These are phyloP conservation scores for Notothenia rossii DNA, from an alignment of 2,113 vertebrate genomes.

Conservation along the genomic window DNA sequence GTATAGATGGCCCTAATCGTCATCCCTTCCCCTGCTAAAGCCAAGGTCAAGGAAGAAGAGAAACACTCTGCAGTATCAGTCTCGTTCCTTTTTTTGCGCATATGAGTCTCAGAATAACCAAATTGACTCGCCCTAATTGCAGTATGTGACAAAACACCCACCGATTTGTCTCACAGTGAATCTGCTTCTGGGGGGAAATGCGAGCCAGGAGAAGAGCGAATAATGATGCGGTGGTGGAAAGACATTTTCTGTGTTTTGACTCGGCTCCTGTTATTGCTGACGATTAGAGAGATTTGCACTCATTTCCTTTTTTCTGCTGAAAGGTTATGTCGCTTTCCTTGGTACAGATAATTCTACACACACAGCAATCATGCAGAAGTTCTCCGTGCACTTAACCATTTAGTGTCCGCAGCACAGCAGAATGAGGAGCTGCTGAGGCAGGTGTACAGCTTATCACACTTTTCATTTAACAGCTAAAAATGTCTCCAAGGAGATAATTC, in stretches of 20 bases:
- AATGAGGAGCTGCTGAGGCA: conserved; percentile 40
- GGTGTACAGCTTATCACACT: background rate
- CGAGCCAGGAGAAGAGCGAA: conserved; percentile 38
- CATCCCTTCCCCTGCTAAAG: conserved; percentile 21
- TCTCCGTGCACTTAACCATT: conserved; percentile 39
- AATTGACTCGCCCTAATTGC: conserved; percentile 66
- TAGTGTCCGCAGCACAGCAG: conserved; percentile 39
- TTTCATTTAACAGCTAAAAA: conserved; percentile 43
- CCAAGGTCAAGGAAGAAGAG: conserved; percentile 54
- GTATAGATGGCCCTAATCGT: conserved; percentile 11
- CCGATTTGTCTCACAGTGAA: conserved; percentile 59
- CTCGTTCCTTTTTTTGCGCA: conserved; percentile 19
- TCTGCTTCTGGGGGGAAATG: conserved; percentile 36
- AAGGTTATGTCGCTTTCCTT: conserved; percentile 43
- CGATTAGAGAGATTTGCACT: conserved; percentile 49
- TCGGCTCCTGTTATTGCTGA: conserved; percentile 44
- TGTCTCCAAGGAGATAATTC: conserved; percentile 42
- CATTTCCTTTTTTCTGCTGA: conserved; percentile 32
- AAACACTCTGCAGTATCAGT: conserved; percentile 23
- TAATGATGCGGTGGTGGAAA: conserved; percentile 55
- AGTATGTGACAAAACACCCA: conserved; percentile 62
- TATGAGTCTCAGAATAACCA: conserved; percentile 54
- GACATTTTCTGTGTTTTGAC: conserved; percentile 47
- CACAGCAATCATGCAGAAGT: conserved; percentile 37
- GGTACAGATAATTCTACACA: conserved; percentile 48